Evolutionary conservation across 1,140 invertebrate genomes (phyloP).

Genomic region (Drosophila murphyi): DNA sequence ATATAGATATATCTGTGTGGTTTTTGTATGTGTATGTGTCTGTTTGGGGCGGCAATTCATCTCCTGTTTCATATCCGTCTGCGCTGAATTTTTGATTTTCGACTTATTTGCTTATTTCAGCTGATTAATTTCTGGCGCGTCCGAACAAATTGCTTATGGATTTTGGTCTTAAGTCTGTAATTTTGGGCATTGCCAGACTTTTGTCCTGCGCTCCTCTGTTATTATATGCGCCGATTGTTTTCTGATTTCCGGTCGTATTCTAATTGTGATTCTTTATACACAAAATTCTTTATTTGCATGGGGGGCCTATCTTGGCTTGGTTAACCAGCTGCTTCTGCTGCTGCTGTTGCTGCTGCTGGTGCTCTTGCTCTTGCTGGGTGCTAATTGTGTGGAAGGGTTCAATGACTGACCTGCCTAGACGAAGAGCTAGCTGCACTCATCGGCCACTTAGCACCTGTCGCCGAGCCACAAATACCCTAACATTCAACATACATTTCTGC

Average conservation of each 20-base stretch:
- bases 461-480: neutral
- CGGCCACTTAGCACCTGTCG: slow-evolving; percentile 69
- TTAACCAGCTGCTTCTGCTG: slow-evolving; percentile 1
- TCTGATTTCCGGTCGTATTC: slow-evolving; percentile 32
- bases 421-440: slow-evolving; percentile 46
- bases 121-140: slow-evolving; percentile 55
- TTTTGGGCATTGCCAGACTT: slow-evolving; percentile 23
- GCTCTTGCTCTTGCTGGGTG: slow-evolving; percentile 20
- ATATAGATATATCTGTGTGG: neutral
- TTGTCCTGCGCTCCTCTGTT: slow-evolving; percentile 19
- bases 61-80: slow-evolving; percentile 76
- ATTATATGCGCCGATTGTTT: slow-evolving; percentile 48
- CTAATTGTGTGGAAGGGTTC: slow-evolving; percentile 55
- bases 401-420: slow-evolving; percentile 58
- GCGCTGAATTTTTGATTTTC: slow-evolving; percentile 19
- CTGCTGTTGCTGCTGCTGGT: neutral
- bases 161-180: slow-evolving; percentile 28
- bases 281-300: slow-evolving; percentile 9
- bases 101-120: slow-evolving; percentile 22
- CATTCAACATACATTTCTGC: neutral
- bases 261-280: neutral
- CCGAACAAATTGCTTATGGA: slow-evolving; percentile 35
- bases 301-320: neutral
- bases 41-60: slow-evolving; percentile 59
- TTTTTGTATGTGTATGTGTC: neutral